Evolutionary conservation across 2,888 invertebrate genomes (phyloP), one percentile per base, ranked within the genome.

Genomic region (Drosophila quasianomalipes): DNA sequence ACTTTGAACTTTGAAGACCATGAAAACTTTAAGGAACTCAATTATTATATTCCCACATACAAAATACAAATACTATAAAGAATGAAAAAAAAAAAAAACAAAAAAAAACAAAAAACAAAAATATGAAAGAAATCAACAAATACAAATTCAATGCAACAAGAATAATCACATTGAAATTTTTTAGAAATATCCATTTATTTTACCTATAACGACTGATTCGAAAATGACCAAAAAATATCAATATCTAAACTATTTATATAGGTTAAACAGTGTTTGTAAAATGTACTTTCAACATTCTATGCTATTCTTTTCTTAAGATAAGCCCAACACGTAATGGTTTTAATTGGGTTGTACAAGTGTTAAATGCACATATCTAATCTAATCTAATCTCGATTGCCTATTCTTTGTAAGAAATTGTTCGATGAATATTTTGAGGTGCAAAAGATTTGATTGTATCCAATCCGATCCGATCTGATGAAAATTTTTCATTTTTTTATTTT

Each of bases 101-200:
- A 54, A 22, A 44, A 22, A 44, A 58, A 58, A 61, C n/a, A 65
- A 69, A 52, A 4, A 22, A 58, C 3, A 57, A 69, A 47, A 47
- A 47, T 16, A 47, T 47, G 47, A 16, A 69, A 49, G 14, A 35
- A 58, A 65, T 64, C 37, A 71, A 79, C 31, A 79, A 70, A 69
- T 64, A 79, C 70, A 90, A 88, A 89, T 89, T 89, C 88, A 89
- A 89, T 89, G 88, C 88, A 89, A 89, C 88, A 89, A 89, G 88
- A 89, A 91, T 76, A 82, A 85, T 85, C 87, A 86, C 90, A 84
- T 91, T 85, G 74, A 85, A 81, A 90, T 70, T 74, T 59, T 65
- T 52, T 30, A 28, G 37, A 47, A 53, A 65, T n/a, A 57, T 19
- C 14, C n/a, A 39, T 39, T 5, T 41, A 16, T 22, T 30, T 39